phyloP scores from a whole-genome alignment of 2,113 vertebrate genomes.

The Strix uralensis region DNA sequence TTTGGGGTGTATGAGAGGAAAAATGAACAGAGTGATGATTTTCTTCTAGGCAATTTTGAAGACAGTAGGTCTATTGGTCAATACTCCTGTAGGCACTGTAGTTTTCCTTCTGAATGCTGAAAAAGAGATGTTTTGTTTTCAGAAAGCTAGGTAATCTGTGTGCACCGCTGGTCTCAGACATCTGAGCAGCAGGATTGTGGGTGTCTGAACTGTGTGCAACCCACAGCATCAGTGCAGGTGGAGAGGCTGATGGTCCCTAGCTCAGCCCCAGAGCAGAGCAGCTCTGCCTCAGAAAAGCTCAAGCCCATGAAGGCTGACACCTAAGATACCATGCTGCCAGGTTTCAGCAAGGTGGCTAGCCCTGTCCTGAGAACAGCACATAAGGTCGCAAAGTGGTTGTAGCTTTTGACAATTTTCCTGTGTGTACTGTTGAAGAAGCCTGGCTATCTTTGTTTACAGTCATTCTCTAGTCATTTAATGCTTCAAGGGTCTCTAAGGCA shows the following conservation, averaged over 20 bases:
- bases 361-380: fast-evolving
- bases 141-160: background rate
- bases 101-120: background rate
- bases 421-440: background rate
- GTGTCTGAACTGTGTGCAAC: background rate
- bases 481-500: background rate
- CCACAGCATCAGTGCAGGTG: fast-evolving
- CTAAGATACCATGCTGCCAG: fast-evolving
- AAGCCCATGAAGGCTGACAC: background rate
- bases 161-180: background rate
- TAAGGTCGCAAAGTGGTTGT: background rate
- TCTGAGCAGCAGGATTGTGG: background rate
- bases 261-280: background rate
- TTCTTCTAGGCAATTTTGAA: background rate
- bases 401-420: background rate
- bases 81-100: fast-evolving
- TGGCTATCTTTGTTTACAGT: background rate
- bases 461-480: background rate
- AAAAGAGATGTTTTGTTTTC: background rate
- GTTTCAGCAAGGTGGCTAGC: background rate
- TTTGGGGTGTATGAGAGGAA: background rate
- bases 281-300: background rate
- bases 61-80: background rate
- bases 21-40: background rate
- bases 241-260: background rate